phyloP scores from a whole-genome alignment of 1,140 invertebrate genomes.

The Rhagoletis zephyria region DNA sequence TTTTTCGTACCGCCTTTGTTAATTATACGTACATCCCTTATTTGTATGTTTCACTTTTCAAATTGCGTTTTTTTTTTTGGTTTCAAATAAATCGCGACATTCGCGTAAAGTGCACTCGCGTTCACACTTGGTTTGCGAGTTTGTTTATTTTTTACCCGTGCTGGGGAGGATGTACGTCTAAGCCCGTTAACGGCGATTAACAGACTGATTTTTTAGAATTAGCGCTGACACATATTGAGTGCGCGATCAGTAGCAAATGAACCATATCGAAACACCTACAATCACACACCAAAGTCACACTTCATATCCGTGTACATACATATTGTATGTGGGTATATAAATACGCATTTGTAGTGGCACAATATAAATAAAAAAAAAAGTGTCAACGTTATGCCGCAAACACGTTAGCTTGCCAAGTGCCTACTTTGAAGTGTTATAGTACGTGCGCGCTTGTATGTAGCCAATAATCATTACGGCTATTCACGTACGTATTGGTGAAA shows the following conservation, averaged over 20 bases:
- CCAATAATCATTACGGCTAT: background rate
- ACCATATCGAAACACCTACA: slow-evolving; percentile 22
- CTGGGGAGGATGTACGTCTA: slow-evolving; percentile 58
- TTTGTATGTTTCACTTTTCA: background rate
- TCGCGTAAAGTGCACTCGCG: background rate
- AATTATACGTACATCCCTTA: slow-evolving; percentile 4
- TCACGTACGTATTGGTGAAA: background rate
- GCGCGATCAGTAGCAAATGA: slow-evolving; percentile 41
- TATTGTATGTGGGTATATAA: background rate
- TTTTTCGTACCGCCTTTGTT: background rate
- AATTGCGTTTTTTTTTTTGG: background rate
- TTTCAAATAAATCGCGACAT: background rate
- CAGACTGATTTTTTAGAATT: slow-evolving; percentile 64
- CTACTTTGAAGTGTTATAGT: background rate
- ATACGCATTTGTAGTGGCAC: slow-evolving; percentile 15
- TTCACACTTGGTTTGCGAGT: background rate
- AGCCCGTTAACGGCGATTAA: slow-evolving; percentile 67
- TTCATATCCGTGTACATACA: background rate
- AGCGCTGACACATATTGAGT: slow-evolving; percentile 37
- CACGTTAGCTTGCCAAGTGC: background rate
- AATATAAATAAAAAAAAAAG: background rate
- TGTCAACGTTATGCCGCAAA: background rate
- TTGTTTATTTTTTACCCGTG: background rate
- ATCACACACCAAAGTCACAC: background rate
- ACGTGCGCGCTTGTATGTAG: background rate